Conservation (phyloP, 64 coral and sea anemone species). For the Montipora foliosa region DNA sequence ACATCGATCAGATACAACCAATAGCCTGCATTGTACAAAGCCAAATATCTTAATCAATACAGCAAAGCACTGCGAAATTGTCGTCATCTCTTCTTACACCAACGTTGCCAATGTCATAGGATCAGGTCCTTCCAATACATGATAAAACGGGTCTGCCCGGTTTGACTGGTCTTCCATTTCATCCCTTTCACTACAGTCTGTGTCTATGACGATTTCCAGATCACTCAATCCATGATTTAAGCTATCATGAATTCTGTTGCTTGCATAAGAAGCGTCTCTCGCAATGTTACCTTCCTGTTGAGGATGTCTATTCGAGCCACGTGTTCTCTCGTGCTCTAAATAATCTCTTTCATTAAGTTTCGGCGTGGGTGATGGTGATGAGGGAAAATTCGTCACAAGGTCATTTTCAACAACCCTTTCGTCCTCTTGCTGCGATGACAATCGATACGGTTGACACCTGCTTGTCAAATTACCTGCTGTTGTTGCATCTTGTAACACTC, state of each 20-base stretch:
- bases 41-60: no score
- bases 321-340: background rate
- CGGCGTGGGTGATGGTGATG: background rate
- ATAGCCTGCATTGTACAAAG: no score
- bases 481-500: background rate
- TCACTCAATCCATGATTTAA: constrained; percentile 12
- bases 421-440: background rate
- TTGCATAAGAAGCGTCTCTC: background rate
- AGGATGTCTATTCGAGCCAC: background rate
- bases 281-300: background rate
- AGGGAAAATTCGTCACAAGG: background rate
- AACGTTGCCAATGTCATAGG: background rate
- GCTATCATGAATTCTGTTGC: background rate
- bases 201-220: constrained; percentile 15
- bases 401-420: background rate
- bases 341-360: background rate
- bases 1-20: no score
- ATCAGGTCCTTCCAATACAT: constrained; percentile 33
- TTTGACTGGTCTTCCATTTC: constrained; percentile 24
- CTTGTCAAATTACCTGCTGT: background rate
- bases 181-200: constrained; percentile 15
- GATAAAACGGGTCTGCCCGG: background rate
- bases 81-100: background rate
- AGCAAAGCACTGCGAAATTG: no score
- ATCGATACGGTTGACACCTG: background rate